phyloP scores from a whole-genome alignment of 2,888 invertebrate species.

The Lithophane socia region DNA sequence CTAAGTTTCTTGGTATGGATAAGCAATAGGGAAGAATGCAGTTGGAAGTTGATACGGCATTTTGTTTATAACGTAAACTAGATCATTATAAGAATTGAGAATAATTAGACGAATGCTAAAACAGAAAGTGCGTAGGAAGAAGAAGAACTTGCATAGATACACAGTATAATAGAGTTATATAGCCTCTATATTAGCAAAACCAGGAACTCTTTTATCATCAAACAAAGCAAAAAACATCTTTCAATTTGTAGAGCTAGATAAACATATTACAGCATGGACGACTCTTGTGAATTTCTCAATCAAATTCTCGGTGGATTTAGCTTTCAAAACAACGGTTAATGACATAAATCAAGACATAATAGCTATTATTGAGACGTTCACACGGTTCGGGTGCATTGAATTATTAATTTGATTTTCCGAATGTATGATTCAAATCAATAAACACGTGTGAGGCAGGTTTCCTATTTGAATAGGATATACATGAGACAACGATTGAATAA shows the following conservation, averaged over 20 bases:
- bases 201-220: neutral
- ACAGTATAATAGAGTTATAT: neutral
- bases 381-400: constrained; percentile 8
- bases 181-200: neutral
- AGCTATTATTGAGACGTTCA: constrained; percentile 40
- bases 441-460: neutral
- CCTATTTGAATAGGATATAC: neutral
- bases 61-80: neutral
- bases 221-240: constrained; percentile 1
- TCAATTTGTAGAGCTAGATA: constrained; percentile 26
- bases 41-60: neutral
- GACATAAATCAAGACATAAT: constrained; percentile 37
- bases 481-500: neutral
- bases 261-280: constrained; percentile 23
- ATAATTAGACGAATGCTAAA: neutral
- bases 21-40: neutral
- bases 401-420: neutral
- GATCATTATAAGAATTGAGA: neutral
- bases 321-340: constrained; percentile 34
- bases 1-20: no score
- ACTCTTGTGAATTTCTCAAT: constrained; percentile 22
- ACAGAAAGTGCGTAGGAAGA: constrained; percentile 12
- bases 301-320: constrained; percentile 1
- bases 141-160: neutral
- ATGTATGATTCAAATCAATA: neutral